Evolutionary conservation across 2,888 invertebrate genomes (phyloP), one percentile per base, ranked within the genome.

Genomic region (Pollenia griseotomentosa): DNA sequence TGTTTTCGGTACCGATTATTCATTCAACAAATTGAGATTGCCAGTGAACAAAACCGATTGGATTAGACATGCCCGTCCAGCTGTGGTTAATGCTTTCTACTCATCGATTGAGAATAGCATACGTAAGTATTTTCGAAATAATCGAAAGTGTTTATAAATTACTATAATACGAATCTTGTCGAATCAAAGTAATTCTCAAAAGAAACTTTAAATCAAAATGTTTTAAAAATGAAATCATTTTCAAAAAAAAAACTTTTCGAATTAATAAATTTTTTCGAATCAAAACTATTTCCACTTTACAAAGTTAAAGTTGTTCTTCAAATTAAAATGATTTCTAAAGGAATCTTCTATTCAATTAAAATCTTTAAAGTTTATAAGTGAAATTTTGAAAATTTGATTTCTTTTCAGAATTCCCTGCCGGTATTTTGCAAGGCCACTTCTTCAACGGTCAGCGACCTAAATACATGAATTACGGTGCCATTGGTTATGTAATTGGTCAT

Each of bases 401-500:
- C 10, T 10, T 80, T 81, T 0, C 94, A 98, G 98, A 98, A 94
- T 98, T 98, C 94, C 98, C 98, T 0, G 98, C 98, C 89, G 98
- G 98, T 88, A 98, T 98, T 88, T 94, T 98, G 1, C 98, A 98
- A 95, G 98, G 98, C 2, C 96, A 96, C 2, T 98, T 98, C 95
- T 98, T 98, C 94, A 96, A 96, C 80, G 97, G 97, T 75, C 96
- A 97, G 66, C 96, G 98, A 33, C 98, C 98, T 0, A 96, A 96
- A 89, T 98, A 98, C 93, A 97, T 98, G 97, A 98, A 98, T 93
- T 98, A 97, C 90, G 98, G 97, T 23, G 97, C 97, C 3, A 98
- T 98, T 88, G 98, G 98, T 3, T 97, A 97, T 90, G 97, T 98
- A 4, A 98, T 98, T 90, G 98, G 98, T 0, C 98, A 98, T 92